phyloP scores from a whole-genome alignment of 2,113 vertebrate genomes.

The Notarius lentiginosus region DNA sequence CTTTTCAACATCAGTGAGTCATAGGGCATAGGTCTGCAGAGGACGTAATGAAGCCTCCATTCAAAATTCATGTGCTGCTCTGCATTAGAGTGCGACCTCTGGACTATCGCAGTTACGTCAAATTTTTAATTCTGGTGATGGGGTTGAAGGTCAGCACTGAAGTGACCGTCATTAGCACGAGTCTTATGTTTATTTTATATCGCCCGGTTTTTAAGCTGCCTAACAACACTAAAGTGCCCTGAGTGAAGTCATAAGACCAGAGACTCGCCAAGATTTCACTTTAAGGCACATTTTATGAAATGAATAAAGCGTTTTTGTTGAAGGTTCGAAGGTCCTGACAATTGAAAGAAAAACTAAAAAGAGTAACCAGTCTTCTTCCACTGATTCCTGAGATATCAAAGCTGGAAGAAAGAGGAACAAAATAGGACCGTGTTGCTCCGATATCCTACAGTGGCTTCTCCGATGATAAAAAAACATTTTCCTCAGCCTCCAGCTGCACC shows the following conservation, averaged over 20 bases:
- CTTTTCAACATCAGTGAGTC: not conserved
- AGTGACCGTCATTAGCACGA: slow-evolving; percentile 33
- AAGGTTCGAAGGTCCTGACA: not conserved
- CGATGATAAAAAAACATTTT: not conserved
- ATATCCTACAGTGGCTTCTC: not conserved
- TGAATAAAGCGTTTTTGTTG: not conserved
- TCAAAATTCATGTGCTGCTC: slow-evolving; percentile 68
- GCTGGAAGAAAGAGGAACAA: not conserved
- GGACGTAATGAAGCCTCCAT: slow-evolving; percentile 54
- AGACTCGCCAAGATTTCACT: not conserved
- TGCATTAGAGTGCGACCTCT: slow-evolving; percentile 65
- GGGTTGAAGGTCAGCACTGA: slow-evolving; percentile 33
- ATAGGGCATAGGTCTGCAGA: not conserved
- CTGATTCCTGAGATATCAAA: not conserved
- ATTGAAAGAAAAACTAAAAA: not conserved
- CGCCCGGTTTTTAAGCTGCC: not conserved
- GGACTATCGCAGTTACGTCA: slow-evolving; percentile 45
- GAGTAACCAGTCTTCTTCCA: not conserved
- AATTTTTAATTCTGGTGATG: slow-evolving; percentile 59
- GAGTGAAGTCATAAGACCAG: not conserved
- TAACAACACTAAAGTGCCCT: not conserved
- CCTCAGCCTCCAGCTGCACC: not conserved
- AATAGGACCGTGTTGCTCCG: not conserved
- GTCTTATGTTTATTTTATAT: slow-evolving; percentile 43
- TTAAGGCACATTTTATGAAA: not conserved